A percentile compares a stretch with the other conserved stretches of the same genome.
phyloP scores from a whole-genome alignment of 2,888 invertebrate genomes.

The Dinocampus coccinellae region DNA sequence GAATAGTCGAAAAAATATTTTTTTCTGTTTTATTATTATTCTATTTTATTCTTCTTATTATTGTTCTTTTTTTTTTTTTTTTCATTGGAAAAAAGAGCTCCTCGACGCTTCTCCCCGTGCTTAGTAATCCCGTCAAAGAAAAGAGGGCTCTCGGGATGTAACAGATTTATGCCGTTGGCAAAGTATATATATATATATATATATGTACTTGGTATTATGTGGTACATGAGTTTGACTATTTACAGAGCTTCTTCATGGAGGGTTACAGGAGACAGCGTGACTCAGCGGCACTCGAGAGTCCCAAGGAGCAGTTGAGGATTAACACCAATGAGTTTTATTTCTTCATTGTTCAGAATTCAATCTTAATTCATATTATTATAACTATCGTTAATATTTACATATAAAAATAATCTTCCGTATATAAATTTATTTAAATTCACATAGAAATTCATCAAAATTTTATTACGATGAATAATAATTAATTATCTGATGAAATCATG shows the following conservation, averaged over 20 bases:
- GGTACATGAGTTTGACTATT: constrained; percentile 43
- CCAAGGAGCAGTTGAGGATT: constrained; percentile 46
- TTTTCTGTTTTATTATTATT: too few relatives aligned
- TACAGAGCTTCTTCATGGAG: constrained; percentile 38
- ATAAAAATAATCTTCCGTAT: neutral
- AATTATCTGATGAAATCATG: neutral
- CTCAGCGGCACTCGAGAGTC: constrained; percentile 21
- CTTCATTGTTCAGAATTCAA: constrained; percentile 25
- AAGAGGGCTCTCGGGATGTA: constrained; percentile 42
- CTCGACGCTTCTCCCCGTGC: constrained; percentile 32
- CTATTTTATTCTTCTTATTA: too few relatives aligned
- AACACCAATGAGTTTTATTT: constrained; percentile 42
- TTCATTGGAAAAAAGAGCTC: constrained; percentile 40
- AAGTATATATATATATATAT: constrained; percentile 9
- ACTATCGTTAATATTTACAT: neutral
- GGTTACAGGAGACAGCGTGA: constrained; percentile 29
- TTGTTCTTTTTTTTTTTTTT: constrained; percentile 33
- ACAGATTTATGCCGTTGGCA: constrained; percentile 45
- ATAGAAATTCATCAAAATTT: too few relatives aligned
- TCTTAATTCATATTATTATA: constrained; percentile 33
- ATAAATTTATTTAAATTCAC: neutral
- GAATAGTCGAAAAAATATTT: constrained; percentile 3
- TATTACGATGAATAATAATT: too few relatives aligned
- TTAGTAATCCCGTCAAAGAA: constrained; percentile 50
- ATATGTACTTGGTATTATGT: constrained; percentile 33